Percentiles rank a stretch among this genome's conserved stretches.
phyloP scores from a whole-genome alignment of 2,797 vertebrate genomes.

The Rhabdomys pumilio region DNA sequence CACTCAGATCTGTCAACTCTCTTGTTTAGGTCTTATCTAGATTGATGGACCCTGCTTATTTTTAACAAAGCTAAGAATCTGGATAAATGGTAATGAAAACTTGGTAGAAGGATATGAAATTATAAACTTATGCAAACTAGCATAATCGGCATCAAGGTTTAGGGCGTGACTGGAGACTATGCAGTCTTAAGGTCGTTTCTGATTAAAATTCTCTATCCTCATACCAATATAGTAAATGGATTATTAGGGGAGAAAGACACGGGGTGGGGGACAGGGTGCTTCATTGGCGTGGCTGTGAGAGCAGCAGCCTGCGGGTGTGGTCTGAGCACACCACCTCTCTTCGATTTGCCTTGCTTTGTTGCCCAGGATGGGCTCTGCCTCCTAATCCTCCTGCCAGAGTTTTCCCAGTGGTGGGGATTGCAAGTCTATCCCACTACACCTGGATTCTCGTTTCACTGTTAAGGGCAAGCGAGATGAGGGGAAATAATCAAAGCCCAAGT shows the following conservation, averaged over 20 bases:
- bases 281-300: conserved; percentile 19
- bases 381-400: background rate
- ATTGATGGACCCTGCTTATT: conserved; percentile 72
- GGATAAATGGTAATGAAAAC: conserved; percentile 60
- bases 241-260: background rate
- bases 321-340: background rate
- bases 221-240: background rate
- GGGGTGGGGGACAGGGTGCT: background rate
- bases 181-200: conserved; percentile 47
- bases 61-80: conserved; percentile 78
- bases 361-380: background rate
- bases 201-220: conserved; percentile 14
- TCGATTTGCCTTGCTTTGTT: background rate
- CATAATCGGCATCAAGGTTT: background rate
- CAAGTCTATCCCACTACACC: background rate
- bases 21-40: conserved; percentile 50
- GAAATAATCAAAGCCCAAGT: background rate
- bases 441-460: conserved; percentile 26
- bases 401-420: background rate
- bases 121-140: conserved; percentile 46
- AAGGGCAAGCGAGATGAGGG: background rate
- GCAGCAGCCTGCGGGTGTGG: background rate
- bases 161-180: background rate
- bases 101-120: conserved; percentile 70
- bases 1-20: conserved; percentile 75